Conservation (phyloP, 2,797 vertebrate species). For the Notamacropus eugenii region DNA sequence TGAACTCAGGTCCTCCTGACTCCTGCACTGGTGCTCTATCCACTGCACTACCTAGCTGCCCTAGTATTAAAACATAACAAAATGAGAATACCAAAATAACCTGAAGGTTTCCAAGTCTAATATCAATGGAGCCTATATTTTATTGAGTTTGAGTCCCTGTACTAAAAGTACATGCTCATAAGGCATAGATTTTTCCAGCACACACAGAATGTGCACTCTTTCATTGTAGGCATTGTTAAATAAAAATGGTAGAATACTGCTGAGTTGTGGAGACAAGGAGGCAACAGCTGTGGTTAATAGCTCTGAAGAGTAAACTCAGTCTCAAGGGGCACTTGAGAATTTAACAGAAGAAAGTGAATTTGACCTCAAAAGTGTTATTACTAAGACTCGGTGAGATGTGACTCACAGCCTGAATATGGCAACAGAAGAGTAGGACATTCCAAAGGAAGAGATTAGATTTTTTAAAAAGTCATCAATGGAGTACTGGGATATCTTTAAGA, state of each 20-base stretch:
- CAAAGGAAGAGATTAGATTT: neutral
- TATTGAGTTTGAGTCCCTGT: neutral
- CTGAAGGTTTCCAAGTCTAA: neutral
- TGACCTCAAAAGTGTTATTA: neutral
- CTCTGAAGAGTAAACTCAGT: neutral
- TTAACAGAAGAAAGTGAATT: neutral
- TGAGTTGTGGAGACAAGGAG: neutral
- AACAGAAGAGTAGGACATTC: neutral
- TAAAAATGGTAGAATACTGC: neutral
- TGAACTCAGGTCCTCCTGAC: too few relatives aligned
- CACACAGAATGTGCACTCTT: neutral
- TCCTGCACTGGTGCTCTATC: too few relatives aligned
- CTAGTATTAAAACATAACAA: neutral
- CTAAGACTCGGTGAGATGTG: neutral
- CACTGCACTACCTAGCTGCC: too few relatives aligned
- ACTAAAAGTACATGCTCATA: neutral
- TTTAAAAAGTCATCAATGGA: neutral
- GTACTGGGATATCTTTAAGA: neutral
- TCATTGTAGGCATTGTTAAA: neutral
- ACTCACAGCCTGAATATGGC: neutral
- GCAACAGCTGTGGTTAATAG: neutral
- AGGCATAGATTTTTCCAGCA: neutral
- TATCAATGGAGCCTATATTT: neutral
- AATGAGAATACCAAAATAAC: neutral
- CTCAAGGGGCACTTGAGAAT: neutral